Evolutionary conservation across 2,113 vertebrate genomes (phyloP).

Genomic region (Melanerpes aurifrons): DNA sequence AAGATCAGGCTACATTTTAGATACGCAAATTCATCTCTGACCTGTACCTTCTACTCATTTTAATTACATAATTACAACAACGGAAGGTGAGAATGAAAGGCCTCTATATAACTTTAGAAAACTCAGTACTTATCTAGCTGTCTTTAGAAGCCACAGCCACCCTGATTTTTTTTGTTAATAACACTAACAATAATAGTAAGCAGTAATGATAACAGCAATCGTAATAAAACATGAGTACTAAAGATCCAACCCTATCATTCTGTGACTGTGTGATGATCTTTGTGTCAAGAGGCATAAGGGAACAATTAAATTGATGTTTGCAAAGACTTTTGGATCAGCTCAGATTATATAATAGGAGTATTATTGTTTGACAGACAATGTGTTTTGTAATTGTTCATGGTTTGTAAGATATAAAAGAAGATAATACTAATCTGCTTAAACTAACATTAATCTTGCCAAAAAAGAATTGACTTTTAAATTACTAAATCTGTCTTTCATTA

Average conservation of each 20-base stretch:
- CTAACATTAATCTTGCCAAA: not conserved
- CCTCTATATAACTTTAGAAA: not conserved
- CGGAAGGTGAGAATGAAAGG: constrained; percentile 1
- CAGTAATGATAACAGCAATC: not conserved
- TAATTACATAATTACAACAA: constrained; percentile 19
- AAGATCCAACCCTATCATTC: not conserved
- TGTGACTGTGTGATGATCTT: not conserved
- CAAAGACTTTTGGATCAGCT: not conserved
- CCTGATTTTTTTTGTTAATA: not conserved
- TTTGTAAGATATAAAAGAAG: not conserved
- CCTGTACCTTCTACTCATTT: not conserved
- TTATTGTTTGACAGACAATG: not conserved
- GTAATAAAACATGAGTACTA: not conserved
- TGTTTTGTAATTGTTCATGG: not conserved
- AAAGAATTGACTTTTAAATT: not conserved
- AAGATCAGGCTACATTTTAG: not conserved
- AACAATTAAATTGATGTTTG: not conserved
- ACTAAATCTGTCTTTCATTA: too few relatives aligned
- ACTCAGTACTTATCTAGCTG: not conserved
- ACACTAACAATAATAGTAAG: not conserved
- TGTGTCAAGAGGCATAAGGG: not conserved
- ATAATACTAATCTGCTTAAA: not conserved
- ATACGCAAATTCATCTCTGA: not conserved
- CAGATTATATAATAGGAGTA: not conserved
- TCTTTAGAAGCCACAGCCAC: not conserved